phyloP scores from a whole-genome alignment of 2,113 vertebrate species.

The Muntiacus muntjak region DNA sequence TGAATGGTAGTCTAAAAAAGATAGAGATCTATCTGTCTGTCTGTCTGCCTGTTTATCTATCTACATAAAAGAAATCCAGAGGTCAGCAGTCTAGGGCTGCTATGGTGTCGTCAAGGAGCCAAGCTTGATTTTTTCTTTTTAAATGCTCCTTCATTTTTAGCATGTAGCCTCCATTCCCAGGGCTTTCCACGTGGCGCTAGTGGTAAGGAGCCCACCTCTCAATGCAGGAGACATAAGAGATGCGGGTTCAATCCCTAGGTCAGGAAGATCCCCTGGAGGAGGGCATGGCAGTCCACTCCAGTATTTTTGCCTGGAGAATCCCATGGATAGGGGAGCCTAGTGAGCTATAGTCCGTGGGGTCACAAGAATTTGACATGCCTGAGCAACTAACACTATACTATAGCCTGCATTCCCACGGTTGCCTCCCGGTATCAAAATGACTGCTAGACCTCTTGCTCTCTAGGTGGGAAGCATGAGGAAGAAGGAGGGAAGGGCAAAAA shows the following conservation, averaged over 20 bases:
- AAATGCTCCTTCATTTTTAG: neutral
- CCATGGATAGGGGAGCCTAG: neutral
- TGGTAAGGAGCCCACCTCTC: neutral
- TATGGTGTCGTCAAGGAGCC: neutral
- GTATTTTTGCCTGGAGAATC: neutral
- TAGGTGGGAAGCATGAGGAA: neutral
- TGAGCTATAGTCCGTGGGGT: neutral
- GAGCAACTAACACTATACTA: neutral
- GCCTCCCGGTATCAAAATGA: neutral
- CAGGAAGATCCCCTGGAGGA: neutral
- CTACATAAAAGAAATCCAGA: neutral
- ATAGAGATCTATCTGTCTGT: neutral
- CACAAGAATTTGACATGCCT: neutral
- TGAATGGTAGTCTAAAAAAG: neutral
- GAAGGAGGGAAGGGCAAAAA: neutral
- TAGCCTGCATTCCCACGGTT: neutral
- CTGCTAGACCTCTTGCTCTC: slow-evolving; percentile 1
- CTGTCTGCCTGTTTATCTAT: neutral
- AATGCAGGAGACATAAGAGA: neutral
- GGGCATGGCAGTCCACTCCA: neutral
- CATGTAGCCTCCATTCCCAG: neutral
- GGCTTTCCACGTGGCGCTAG: neutral
- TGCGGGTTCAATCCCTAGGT: neutral
- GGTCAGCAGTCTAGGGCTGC: neutral
- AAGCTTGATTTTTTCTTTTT: neutral